These are phyloP conservation scores for Lepus timidus DNA, from an alignment of 2,113 vertebrate genomes.

Conservation along the genomic window DNA sequence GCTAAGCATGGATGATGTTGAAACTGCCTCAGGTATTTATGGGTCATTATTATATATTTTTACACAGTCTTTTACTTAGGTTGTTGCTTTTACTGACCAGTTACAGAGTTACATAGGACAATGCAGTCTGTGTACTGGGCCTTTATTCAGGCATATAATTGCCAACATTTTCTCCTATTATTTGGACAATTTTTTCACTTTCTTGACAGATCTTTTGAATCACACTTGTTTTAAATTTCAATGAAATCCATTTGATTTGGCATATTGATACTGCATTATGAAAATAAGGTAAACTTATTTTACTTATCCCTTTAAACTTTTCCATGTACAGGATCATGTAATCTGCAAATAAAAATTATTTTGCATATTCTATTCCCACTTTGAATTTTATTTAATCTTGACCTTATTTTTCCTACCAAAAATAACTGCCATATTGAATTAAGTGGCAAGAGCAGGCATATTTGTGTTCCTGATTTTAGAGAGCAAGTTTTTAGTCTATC, in stretches of 20 bases:
- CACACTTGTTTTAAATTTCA: neutral
- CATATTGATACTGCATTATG: neutral
- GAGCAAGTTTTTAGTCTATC: neutral
- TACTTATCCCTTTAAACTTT: too few relatives aligned
- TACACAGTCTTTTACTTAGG: neutral
- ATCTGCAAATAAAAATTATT: too few relatives aligned
- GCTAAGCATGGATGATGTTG: neutral
- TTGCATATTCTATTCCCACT: neutral
- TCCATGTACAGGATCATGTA: too few relatives aligned
- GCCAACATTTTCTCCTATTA: neutral
- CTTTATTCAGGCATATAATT: neutral
- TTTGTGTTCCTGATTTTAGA: neutral
- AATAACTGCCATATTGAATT: too few relatives aligned
- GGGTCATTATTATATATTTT: neutral
- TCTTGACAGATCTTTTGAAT: neutral
- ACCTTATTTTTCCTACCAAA: neutral
- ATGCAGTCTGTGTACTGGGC: neutral
- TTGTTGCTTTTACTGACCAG: neutral
- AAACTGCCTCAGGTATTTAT: neutral
- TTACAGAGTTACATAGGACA: neutral
- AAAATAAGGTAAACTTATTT: neutral
- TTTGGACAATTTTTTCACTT: neutral
- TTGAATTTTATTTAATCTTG: neutral
- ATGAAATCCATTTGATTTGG: neutral
- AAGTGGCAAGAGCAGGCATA: too few relatives aligned